These are phyloP conservation scores for Drosophila sordidula DNA, from an alignment of 2,888 invertebrate genomes.

Conservation along the genomic window DNA sequence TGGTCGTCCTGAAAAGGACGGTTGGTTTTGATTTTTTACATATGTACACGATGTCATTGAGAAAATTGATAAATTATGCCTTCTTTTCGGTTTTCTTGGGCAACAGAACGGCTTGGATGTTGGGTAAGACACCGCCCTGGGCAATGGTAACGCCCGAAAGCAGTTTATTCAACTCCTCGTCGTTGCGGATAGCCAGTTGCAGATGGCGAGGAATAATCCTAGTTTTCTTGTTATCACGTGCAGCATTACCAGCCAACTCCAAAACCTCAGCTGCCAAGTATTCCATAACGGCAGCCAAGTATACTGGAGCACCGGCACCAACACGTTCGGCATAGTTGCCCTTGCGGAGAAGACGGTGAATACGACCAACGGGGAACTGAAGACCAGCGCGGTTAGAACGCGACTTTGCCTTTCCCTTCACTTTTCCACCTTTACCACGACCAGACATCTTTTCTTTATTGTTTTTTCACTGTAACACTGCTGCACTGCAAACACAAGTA, in stretches of 20 bases:
- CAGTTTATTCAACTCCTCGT: too few relatives aligned
- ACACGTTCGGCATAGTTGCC: too few relatives aligned
- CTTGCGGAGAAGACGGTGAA: too few relatives aligned
- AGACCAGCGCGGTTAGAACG: conserved; percentile 84
- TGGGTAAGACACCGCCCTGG: too few relatives aligned
- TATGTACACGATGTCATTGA: background rate
- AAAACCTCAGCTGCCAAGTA: conserved; percentile 89
- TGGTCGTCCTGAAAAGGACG: conserved; percentile 27
- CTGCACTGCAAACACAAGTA: conserved; percentile 7
- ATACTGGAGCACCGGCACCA: conserved; percentile 73
- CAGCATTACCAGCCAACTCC: conserved; percentile 89
- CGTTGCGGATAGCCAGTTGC: conserved; percentile 88
- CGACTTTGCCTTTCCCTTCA: conserved; percentile 85
- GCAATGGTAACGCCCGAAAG: too few relatives aligned
- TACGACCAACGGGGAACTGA: too few relatives aligned
- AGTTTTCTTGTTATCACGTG: conserved; percentile 89
- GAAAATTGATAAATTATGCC: conserved; percentile 14
- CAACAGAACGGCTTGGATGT: too few relatives aligned
- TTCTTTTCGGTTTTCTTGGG: conserved; percentile 17
- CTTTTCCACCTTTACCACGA: conserved; percentile 83
- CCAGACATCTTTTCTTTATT: conserved; percentile 83
- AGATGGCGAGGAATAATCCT: conserved; percentile 92
- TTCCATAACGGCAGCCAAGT: conserved; percentile 87
- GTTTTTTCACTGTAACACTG: background rate
- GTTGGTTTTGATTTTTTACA: conserved; percentile 7